A percentile compares a stretch with the other conserved stretches of the same genome.
Evolutionary conservation across 2,797 vertebrate genomes (phyloP).

Genomic region (Sardinella longiceps): DNA sequence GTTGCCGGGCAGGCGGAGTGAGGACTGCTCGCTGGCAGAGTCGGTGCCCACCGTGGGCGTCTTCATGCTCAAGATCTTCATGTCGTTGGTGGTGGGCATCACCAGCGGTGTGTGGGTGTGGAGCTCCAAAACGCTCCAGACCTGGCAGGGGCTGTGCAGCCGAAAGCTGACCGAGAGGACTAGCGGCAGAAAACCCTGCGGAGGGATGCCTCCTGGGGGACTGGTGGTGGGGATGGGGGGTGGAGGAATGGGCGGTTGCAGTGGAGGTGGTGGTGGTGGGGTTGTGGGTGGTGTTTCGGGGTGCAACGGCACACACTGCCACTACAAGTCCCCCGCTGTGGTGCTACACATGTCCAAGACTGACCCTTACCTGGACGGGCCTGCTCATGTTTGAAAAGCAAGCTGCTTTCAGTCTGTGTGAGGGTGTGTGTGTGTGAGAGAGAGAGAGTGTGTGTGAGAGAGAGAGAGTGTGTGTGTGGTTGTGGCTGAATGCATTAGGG

Average conservation of each 20-base stretch:
- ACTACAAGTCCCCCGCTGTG: conserved; percentile 91
- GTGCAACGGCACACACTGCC: conserved; percentile 85
- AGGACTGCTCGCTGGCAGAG: conserved; percentile 85
- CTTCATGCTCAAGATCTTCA: conserved; percentile 99
- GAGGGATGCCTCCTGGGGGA: conserved; percentile 69
- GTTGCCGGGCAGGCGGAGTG: conserved; percentile 72
- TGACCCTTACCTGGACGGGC: conserved; percentile 90
- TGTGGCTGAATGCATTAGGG: background rate
- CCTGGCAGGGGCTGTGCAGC: conserved; percentile 95
- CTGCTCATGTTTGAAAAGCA: conserved; percentile 85
- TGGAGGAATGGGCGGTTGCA: background rate
- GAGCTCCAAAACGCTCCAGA: conserved; percentile 98
- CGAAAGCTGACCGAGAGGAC: conserved; percentile 88
- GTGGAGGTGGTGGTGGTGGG: background rate
- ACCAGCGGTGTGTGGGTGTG: conserved; percentile 98
- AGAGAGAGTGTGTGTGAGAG: background rate
- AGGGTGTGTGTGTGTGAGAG: conserved; percentile 15
- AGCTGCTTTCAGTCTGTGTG: conserved; percentile 31
- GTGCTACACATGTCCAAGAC: conserved; percentile 93
- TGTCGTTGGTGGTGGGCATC: conserved; percentile 98
- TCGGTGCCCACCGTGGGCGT: conserved; percentile 93
- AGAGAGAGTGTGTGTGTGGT: background rate
- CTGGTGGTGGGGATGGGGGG: conserved; percentile 6
- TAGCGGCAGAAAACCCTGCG: conserved; percentile 85
- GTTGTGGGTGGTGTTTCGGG: conserved; percentile 52